Conservation (phyloP, 2,797 vertebrate genomes). For the Spinus olivaceus region DNA sequence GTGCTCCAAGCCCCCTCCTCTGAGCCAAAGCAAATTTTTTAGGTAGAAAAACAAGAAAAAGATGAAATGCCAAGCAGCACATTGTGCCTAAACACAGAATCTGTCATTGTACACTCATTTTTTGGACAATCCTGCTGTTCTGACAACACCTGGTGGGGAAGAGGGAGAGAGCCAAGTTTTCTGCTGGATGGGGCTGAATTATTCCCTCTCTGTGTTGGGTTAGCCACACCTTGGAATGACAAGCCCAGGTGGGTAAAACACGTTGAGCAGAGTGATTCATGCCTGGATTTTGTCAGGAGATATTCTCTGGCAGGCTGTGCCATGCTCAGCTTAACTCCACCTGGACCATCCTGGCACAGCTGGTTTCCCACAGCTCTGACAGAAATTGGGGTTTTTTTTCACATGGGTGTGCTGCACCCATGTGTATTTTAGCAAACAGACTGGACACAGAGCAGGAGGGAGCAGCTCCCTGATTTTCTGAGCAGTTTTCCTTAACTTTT, state of each 20-base stretch:
- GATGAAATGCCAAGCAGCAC: rapidly evolving
- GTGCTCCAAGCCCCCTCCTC: neutral
- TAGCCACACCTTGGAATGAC: rapidly evolving
- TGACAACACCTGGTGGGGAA: neutral
- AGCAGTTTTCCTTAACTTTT: neutral
- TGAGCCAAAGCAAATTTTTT: neutral
- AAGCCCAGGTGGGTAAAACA: neutral
- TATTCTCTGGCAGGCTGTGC: neutral
- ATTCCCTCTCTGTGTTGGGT: neutral
- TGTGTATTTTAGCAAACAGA: neutral
- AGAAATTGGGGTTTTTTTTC: neutral
- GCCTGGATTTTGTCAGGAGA: neutral
- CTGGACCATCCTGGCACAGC: neutral
- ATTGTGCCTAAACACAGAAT: neutral
- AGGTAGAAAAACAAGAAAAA: neutral
- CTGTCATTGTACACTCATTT: too few species aligned
- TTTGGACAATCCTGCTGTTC: neutral
- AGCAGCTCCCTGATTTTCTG: neutral
- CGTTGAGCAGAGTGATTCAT: neutral
- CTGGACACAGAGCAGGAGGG: neutral
- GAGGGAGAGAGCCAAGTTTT: neutral
- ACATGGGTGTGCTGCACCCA: neutral
- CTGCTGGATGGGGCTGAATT: neutral
- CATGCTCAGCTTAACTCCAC: neutral
- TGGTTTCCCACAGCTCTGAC: neutral